Base-by-base conservation (phyloP, 2,113 vertebrate genomes). In the Castor canadensis region DNA sequence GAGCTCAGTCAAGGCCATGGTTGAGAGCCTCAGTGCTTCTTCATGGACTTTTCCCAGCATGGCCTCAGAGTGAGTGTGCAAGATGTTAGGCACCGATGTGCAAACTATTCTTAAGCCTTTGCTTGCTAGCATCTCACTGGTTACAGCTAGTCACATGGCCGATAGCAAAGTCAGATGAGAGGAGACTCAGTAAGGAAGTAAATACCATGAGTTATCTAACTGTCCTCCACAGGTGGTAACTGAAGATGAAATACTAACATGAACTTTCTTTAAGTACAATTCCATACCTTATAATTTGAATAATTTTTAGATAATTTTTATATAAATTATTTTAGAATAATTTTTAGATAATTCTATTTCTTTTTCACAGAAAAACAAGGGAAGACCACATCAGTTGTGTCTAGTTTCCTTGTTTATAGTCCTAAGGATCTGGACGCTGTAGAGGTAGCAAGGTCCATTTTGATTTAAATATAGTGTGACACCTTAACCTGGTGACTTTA, bases 401-500 rank as follows among this genome's bases (percentile, higher is more conserved):
- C 35, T 80, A 10, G 15, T 38, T 84, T 93, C 81, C 66, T 85
- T 77, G 19, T 88, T 94, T 87, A 73, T 30, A 77, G 86, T 38
- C 85, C 43, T 64, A 76, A 72, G 45, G 71, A 13, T 95, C 60
- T 54, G 22, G 22, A 38, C 35, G 47, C 52, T 85, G 56, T 67
- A 54, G 77, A 76, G 52, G 77, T 32, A 19, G 28, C 19, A 30
- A 91, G 47, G 40, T 89, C 52, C 58, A 43, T 89, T 96, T 95
- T 89, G 24, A 88, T 92, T 88, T 9, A 49, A 86, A 69, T 30
- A 3, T 79, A 22, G 30, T 43, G 64, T 30, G 86, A 86, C 54
- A 85, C 52, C 47, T 88, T 91, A 94, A 96, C 56, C 72, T 35
- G 77, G 66, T 1, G 15, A 4, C 35, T 95, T 62, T 96, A 45